Conservation (phyloP, 2,888 invertebrate species). For the Hipparchia semele region DNA sequence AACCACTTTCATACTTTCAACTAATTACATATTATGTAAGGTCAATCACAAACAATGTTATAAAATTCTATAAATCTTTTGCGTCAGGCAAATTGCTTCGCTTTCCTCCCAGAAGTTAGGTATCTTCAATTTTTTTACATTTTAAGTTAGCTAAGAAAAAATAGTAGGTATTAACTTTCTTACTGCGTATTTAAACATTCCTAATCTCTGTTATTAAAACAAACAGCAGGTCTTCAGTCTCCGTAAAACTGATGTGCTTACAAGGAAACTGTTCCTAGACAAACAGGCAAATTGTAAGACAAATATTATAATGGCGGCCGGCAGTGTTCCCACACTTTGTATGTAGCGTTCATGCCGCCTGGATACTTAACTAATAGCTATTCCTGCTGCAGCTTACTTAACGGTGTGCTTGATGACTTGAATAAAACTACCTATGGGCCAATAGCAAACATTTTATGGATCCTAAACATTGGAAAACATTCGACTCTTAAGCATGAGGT, state of each 20-base stretch:
- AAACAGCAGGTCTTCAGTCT: slow-evolving; percentile 29
- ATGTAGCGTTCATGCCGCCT: slow-evolving; percentile 58
- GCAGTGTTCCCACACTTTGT: slow-evolving; percentile 59
- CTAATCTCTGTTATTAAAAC: slow-evolving; percentile 44
- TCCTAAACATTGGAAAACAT: slow-evolving; percentile 56
- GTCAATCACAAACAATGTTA: neutral
- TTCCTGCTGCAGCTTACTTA: slow-evolving; percentile 63
- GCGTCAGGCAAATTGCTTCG: too few relatives aligned
- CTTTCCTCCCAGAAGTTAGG: too few relatives aligned
- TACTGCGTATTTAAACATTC: neutral
- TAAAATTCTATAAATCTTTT: too few relatives aligned
- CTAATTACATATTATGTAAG: neutral
- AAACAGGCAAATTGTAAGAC: slow-evolving; percentile 76
- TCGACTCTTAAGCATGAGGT: neutral
- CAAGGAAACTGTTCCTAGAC: slow-evolving; percentile 72
- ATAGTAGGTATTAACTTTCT: neutral
- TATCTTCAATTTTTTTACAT: too few relatives aligned
- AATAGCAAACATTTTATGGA: slow-evolving; percentile 61
- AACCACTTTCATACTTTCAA: neutral
- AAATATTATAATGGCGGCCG: slow-evolving; percentile 66
- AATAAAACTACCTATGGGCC: slow-evolving; percentile 66
- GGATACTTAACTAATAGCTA: slow-evolving; percentile 46
- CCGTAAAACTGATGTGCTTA: slow-evolving; percentile 58
- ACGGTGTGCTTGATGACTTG: slow-evolving; percentile 70
- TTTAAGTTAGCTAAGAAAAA: neutral